Base-by-base conservation (phyloP, 2,113 vertebrate species). In the Oxyruncus cristatus region DNA sequence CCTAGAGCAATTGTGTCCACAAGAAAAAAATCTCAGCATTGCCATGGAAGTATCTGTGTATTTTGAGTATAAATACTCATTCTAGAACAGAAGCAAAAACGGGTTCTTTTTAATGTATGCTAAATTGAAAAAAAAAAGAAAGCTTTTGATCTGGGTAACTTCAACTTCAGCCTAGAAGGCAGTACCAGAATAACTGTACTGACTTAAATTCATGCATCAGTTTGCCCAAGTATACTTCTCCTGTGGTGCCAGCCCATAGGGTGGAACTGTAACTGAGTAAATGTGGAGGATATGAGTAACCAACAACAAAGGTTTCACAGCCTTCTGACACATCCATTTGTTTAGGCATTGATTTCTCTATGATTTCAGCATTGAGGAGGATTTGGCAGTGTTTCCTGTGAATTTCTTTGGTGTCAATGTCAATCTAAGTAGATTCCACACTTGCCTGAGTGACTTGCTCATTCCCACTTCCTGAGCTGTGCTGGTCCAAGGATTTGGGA, bases 261-360 rank as follows among this genome's bases (percentile, higher is more conserved):
- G 65, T 85, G 41, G 70, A 86, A 58, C 39, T 61, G 2, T 35
- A 37, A 52, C 50, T 35, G 63, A 14, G 23, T 86, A 67, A 80
- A 85, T 22, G 42, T 80, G 82, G 50, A 94, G 92, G 88, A 94
- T 81, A 37, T 93, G 88, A 92, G 83, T 86, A 95, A 94, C 71
- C 8, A 27, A 37, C 37, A 89, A 21, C 50, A 86, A 84, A 88
- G 35, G 5, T 44, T 95, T 94, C 59, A 41, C 44, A 47, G 88
- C 30, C 2, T 6, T 94, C 90, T 89, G 92, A 87, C 90, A 72
- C 83, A 95, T 93, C 24, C 58, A 21, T 90, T 90, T 89, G 79
- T 55, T 55, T 53, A 73, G 55, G 67, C 72, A 41, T 55, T 75
- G 76, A 42, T 53, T 92, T 92, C 44, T 19, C 67, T 67, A 23